Percentiles rank a stretch among this genome's conserved stretches.
Conservation (phyloP, 2,113 vertebrate species). For the Ciconia boyciana region DNA sequence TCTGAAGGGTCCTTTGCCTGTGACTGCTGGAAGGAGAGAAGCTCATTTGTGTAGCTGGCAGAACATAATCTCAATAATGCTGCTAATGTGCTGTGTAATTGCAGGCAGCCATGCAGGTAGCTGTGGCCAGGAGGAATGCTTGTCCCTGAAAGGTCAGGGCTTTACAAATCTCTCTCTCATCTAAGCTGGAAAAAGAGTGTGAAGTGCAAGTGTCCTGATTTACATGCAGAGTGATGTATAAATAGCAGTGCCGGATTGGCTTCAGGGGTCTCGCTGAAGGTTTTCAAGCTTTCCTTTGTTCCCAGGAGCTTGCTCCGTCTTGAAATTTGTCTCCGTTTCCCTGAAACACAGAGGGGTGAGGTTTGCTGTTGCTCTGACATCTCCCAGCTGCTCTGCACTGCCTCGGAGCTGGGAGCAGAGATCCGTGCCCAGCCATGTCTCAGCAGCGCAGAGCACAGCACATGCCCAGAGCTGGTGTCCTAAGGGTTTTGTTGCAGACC, state of each 20-base stretch:
- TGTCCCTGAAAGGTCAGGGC: not conserved
- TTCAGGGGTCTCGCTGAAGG: not conserved
- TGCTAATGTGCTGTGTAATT: not conserved
- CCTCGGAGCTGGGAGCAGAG: not conserved
- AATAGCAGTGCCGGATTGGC: not conserved
- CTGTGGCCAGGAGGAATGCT: not conserved
- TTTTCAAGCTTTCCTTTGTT: not conserved
- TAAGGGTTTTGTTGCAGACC: not conserved
- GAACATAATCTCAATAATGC: not conserved
- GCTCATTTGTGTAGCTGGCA: not conserved
- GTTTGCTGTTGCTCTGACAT: not conserved
- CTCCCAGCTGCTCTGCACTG: not conserved
- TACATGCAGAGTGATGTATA: accelerated
- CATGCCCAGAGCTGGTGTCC: not conserved
- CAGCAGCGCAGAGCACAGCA: not conserved
- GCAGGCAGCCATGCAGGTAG: not conserved
- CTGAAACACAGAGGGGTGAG: not conserved
- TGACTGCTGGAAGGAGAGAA: not conserved
- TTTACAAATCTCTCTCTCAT: not conserved
- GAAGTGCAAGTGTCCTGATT: not conserved
- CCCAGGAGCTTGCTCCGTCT: not conserved
- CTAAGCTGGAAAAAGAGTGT: not conserved
- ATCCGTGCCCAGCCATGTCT: accelerated
- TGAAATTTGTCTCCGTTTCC: not conserved
- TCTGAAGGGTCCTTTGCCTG: not conserved